These are phyloP conservation scores for Heloderma charlesbogerti DNA, from an alignment of 2,113 vertebrate genomes.

Conservation along the genomic window DNA sequence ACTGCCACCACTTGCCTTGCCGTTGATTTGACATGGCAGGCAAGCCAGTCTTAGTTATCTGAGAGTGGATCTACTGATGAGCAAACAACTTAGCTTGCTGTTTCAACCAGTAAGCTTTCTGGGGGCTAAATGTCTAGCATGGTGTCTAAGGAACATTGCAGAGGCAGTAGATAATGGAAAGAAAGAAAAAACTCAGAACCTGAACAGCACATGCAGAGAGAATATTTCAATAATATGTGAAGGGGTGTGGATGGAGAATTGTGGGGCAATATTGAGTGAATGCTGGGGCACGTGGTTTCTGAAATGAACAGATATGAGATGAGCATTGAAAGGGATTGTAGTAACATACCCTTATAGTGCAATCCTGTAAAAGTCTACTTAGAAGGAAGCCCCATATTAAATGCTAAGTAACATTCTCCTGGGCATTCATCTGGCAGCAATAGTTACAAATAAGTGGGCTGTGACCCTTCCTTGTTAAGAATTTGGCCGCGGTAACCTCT, in stretches of 20 bases:
- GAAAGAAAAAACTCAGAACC: not conserved
- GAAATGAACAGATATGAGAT: not conserved
- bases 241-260: not conserved
- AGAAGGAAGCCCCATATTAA: not conserved
- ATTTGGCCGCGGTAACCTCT: not conserved
- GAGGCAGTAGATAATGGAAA: not conserved
- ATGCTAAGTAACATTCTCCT: not conserved
- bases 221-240: not conserved
- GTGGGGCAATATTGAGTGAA: not conserved
- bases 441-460: not conserved
- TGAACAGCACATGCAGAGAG: not conserved
- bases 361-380: not conserved
- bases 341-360: not conserved
- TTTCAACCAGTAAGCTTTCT: not conserved
- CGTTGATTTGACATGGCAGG: not conserved
- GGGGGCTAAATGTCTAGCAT: not conserved
- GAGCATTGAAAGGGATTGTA: not conserved
- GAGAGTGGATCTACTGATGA: not conserved
- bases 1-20: too few relatives aligned
- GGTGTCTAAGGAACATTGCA: not conserved
- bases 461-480: not conserved
- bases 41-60: not conserved
- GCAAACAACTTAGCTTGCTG: not conserved
- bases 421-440: not conserved
- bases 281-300: not conserved